These are phyloP conservation scores for Chamaetylas fuelleborni DNA, from an alignment of 2,113 vertebrate species.

Conservation along the genomic window DNA sequence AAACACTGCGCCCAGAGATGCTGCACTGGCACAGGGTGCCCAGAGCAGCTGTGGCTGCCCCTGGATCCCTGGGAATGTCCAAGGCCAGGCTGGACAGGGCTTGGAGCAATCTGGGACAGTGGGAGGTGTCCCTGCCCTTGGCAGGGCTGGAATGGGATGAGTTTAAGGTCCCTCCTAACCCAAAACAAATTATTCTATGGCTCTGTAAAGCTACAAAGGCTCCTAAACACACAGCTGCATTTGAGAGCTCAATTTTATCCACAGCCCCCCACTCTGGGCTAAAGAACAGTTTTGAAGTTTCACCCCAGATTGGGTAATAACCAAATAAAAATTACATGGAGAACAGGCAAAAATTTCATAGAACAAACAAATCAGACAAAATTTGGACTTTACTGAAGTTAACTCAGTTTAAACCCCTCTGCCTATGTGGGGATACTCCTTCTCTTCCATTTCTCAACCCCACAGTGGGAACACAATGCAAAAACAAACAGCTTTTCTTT, in stretches of 20 bases:
- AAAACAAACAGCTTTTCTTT: background rate
- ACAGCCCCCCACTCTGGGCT: background rate
- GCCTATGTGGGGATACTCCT: background rate
- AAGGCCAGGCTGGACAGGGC: rapidly evolving
- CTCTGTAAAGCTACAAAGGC: rapidly evolving
- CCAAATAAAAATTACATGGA: background rate
- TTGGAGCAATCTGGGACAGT: rapidly evolving
- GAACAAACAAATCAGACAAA: background rate
- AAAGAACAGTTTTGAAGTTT: background rate
- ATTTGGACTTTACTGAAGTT: background rate
- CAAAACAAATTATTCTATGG: rapidly evolving
- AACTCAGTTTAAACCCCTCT: background rate
- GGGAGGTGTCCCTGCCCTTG: rapidly evolving
- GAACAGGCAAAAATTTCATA: background rate
- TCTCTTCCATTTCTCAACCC: background rate
- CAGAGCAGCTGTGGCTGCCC: background rate
- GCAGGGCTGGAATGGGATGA: background rate
- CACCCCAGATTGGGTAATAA: rapidly evolving
- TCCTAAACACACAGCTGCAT: background rate
- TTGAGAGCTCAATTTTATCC: background rate
- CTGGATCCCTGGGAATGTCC: background rate
- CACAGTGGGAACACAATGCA: background rate
- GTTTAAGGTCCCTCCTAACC: background rate
- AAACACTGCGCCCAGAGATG: rapidly evolving
- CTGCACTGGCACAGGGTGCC: background rate